Conservation (phyloP, 2,797 vertebrate species). For the Chaenodraco wilsoni region DNA sequence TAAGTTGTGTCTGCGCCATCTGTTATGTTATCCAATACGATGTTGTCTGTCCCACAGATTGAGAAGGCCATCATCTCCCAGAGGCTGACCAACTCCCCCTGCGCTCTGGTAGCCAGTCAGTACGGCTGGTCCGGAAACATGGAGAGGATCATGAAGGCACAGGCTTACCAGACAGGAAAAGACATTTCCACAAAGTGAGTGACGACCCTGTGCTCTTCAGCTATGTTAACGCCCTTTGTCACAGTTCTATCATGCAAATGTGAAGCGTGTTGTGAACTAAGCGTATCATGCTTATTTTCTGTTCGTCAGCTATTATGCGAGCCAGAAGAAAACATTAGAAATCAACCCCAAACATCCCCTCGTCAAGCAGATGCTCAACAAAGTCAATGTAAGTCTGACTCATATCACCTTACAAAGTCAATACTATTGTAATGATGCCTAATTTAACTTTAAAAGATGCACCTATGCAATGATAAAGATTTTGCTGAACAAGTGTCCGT, state of each 20-base stretch:
- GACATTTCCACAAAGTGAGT: slow-evolving; percentile 97
- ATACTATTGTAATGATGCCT: neutral
- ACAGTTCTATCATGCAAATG: neutral
- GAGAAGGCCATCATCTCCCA: slow-evolving; percentile 97
- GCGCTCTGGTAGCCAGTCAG: slow-evolving; percentile 96
- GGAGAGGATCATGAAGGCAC: slow-evolving; percentile 99
- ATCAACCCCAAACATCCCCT: slow-evolving; percentile 97
- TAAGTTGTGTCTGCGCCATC: neutral
- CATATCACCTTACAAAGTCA: neutral
- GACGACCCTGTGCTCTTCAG: neutral
- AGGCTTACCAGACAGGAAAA: slow-evolving; percentile 98
- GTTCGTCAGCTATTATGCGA: slow-evolving; percentile 91
- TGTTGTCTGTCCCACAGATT: slow-evolving; percentile 81
- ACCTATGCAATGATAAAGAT: too few relatives aligned
- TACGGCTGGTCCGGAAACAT: slow-evolving; percentile 99
- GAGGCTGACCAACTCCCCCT: slow-evolving; percentile 93
- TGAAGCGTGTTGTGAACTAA: neutral
- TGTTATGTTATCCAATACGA: neutral
- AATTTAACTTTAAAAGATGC: too few relatives aligned
- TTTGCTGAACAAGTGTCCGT: too few relatives aligned
- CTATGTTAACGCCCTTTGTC: neutral
- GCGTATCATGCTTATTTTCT: slow-evolving; percentile 8
- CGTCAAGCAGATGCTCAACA: slow-evolving; percentile 94
- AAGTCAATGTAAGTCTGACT: slow-evolving; percentile 85
- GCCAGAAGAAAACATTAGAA: slow-evolving; percentile 99